Evolutionary conservation across 1,140 invertebrate species (phyloP).

Genomic region (Chlorops oryzae): DNA sequence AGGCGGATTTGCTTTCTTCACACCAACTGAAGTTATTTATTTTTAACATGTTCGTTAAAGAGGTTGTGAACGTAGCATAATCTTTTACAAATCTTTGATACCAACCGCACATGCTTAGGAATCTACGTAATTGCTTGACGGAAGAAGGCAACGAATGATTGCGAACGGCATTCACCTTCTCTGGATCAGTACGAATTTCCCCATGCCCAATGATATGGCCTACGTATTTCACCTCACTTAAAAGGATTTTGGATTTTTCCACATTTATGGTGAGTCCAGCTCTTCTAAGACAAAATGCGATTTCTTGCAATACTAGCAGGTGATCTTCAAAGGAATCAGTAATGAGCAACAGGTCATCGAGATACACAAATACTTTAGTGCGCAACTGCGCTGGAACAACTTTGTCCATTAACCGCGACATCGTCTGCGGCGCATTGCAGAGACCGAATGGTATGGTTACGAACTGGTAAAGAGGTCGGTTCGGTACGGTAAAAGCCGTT

Average conservation of each 20-base stretch:
- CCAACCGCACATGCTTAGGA: conserved; percentile 17
- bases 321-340: conserved; percentile 38
- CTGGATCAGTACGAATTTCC: conserved; percentile 19
- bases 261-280: conserved; percentile 49
- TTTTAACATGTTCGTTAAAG: conserved; percentile 14
- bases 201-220: conserved; percentile 17
- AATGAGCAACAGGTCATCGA: conserved; percentile 15
- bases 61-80: conserved; percentile 8
- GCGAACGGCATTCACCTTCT: conserved; percentile 22
- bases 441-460: conserved; percentile 22
- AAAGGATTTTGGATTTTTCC: conserved; percentile 47
- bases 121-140: conserved; percentile 14
- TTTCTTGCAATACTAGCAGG: conserved; percentile 30
- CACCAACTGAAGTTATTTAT: conserved; percentile 8
- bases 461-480: conserved; percentile 34
- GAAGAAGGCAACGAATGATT: conserved; percentile 18
- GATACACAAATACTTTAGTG: conserved; percentile 16
- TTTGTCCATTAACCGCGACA: conserved; percentile 17
- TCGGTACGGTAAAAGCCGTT: conserved; percentile 48
- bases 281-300: conserved; percentile 39
- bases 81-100: conserved; percentile 16
- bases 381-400: conserved; percentile 43
- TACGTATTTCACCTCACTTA: conserved; percentile 20
- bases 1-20: neutral
- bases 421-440: conserved; percentile 11